phyloP scores from a whole-genome alignment of 2,797 vertebrate species.

The Diplodus sargus region DNA sequence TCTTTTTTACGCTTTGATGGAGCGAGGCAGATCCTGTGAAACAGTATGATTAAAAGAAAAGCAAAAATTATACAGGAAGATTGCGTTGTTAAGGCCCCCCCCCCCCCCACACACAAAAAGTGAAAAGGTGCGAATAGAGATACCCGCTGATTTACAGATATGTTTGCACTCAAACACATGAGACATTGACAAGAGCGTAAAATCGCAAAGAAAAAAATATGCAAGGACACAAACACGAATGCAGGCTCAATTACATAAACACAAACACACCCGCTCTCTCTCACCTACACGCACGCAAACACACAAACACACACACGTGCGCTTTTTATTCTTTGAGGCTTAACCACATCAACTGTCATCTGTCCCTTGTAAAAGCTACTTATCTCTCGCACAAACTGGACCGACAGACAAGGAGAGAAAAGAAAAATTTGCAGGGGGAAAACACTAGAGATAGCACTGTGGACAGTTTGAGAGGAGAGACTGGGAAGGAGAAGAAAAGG shows the following conservation, averaged over 20 bases:
- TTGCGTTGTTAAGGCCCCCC: slow-evolving; percentile 18
- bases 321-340: neutral
- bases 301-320: neutral
- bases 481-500: slow-evolving; percentile 18
- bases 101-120: slow-evolving; percentile 18
- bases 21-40: slow-evolving; percentile 47
- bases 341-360: slow-evolving; percentile 28
- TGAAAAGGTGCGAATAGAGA: slow-evolving; percentile 18
- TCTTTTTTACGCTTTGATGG: slow-evolving; percentile 60
- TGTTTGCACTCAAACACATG: slow-evolving; percentile 1
- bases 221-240: slow-evolving; percentile 12
- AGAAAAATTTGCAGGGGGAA: slow-evolving; percentile 25
- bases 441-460: neutral
- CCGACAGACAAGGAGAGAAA: slow-evolving; percentile 23
- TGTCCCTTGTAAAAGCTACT: slow-evolving; percentile 40
- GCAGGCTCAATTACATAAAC: slow-evolving; percentile 5
- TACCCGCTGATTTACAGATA: slow-evolving; percentile 24
- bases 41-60: slow-evolving; percentile 61
- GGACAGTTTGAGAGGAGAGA: slow-evolving; percentile 29
- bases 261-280: neutral
- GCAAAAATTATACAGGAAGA: slow-evolving; percentile 55
- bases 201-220: neutral
- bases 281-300: neutral
- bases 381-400: slow-evolving; percentile 42
- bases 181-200: neutral